Evolutionary conservation across 37 sponge, comb jelly and placozoan genomes (phyloP), one percentile per base, ranked within the genome.

Genomic region (Sycon ciliatum): DNA sequence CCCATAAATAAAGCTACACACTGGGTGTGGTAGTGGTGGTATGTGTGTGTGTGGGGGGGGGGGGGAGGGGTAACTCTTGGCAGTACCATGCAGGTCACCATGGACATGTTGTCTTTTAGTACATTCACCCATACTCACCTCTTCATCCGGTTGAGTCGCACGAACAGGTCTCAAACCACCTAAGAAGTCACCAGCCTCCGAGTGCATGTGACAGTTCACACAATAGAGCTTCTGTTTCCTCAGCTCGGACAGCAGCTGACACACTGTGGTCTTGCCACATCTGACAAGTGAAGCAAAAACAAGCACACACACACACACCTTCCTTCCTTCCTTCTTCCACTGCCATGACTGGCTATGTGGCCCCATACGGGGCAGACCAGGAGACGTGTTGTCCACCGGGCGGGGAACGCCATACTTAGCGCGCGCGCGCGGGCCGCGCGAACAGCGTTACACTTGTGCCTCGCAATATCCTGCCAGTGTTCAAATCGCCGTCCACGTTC

Each of bases 171-270:
- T 72, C 5, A 97, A 85, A 57, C 93, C 86, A 27, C 99, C 99
- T 3, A 97, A 77, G 57, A 97, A 97, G 68, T 97, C 99, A 36
- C 90, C 87, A n/a, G 99, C 89, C 33, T 97, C 99, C 65, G 90
- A 86, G 56, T 92, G 87, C 90, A 97, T 81, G 83, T 97, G 99
- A 66, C 99, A 97, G 69, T 97, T 97, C 73, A 97, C 73, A 32
- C 80, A 79, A 67, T 72, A 76, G 18, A 97, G 67, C 62, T 79
- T 58, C 57, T 34, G 57, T 18, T 55, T 27, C 65, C 67, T 57
- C 38, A 92, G 38, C 34, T 23, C 36, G 24, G 87, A 58, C 18
- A 89, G 30, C 1, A 92, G 71, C 65, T 92, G 90, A 39, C 99
- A 97, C n/a, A 86, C 57, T 28, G 94, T 89, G 26, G 99, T 97